These are phyloP conservation scores for Oligia latruncula DNA, from an alignment of 2,888 invertebrate species.

Conservation along the genomic window DNA sequence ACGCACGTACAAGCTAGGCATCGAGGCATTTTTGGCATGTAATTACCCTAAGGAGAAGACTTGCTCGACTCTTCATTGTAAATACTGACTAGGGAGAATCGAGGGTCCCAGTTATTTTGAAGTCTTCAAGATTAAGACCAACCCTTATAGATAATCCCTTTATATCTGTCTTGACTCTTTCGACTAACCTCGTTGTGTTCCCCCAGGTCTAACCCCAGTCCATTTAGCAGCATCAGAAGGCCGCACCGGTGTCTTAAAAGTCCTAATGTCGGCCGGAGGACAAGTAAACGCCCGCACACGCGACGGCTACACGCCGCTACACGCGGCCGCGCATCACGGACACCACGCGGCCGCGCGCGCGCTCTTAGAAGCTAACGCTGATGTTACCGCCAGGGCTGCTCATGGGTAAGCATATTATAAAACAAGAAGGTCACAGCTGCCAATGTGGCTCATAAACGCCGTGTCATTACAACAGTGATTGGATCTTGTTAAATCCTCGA, in stretches of 20 bases:
- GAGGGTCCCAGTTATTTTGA: neutral
- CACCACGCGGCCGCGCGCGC: slow-evolving; percentile 97
- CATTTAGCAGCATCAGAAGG: slow-evolving; percentile 99
- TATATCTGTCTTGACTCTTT: neutral
- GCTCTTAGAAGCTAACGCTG: slow-evolving; percentile 96
- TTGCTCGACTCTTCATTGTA: neutral
- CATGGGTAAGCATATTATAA: slow-evolving; percentile 88
- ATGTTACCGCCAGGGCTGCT: slow-evolving; percentile 94
- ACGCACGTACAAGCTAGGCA: no score
- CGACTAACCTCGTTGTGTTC: neutral
- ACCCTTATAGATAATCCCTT: neutral
- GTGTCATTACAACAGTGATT: neutral
- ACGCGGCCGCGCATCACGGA: slow-evolving; percentile 99
- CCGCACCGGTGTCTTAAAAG: slow-evolving; percentile 95
- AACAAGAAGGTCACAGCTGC: neutral
- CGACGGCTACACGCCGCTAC: slow-evolving; percentile 97
- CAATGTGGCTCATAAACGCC: neutral
- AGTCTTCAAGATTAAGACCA: neutral
- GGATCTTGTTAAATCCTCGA: no score
- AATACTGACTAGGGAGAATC: neutral
- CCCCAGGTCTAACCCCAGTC: slow-evolving; percentile 95
- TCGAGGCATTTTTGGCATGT: no score
- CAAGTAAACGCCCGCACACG: slow-evolving; percentile 93
- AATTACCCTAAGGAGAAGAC: neutral
- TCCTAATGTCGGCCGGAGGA: slow-evolving; percentile 94